Evolutionary conservation across 2,797 vertebrate genomes (phyloP), one percentile per base, ranked within the genome.

Genomic region (Sylvilagus floridanus): DNA sequence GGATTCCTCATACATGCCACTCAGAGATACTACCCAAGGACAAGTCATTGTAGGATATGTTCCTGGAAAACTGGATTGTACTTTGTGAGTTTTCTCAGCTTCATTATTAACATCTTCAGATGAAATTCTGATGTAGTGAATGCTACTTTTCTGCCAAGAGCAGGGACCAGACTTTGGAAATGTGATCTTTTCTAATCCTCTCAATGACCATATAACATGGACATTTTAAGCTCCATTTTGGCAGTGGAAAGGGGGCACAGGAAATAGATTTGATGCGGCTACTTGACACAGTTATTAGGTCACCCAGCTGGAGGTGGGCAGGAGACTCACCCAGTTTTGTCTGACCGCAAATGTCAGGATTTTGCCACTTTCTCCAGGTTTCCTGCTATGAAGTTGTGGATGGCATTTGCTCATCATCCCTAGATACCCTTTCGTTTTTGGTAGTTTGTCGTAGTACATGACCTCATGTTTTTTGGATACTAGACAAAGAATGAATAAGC

Each of bases 401-500:
- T 24, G 77, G 35, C 7, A 21, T 84, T 91, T 79, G 68, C 54
- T 92, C 84, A 22, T 57, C 91, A 85, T 83, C 93, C 60, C 30
- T 84, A 94, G 87, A 65, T 95, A 71, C 37, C 90, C 68, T 65
- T 35, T 35, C 35, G 35, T 35, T 35, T 35, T 35, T 35, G 35
- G 76, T 69, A 52, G 76, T 93, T 88, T 87, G n/a, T 42, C 78
- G 62, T 85, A 84, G 62, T 83, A 8, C 42, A 83, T 96, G 91
- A 97, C 91, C 73, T 97, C 95, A 93, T 93, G 32, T 37, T 94
- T 95, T 85, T 88, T 93, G 95, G 88, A 88, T 94, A 86, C 91
- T 13, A 76, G 76, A 91, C 84, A 97, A 93, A 72, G 69, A 96
- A 69, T 94, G 88, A 94, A 83, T 95, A 72, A 87, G 66, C 78